phyloP scores from a whole-genome alignment of 2,797 vertebrate genomes.

The Chloroceryle inda region DNA sequence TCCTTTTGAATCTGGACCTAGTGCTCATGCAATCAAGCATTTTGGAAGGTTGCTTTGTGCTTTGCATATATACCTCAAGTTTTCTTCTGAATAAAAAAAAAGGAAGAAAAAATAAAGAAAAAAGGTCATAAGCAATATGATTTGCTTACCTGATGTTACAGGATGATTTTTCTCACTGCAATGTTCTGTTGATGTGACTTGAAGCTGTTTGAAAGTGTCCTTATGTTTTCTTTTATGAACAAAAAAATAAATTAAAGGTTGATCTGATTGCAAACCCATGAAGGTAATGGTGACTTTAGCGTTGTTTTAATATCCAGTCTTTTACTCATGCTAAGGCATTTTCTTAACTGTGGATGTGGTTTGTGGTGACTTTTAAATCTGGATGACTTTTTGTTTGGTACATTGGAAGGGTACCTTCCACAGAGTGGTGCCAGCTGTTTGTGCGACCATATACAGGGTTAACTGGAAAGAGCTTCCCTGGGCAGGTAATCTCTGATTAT shows the following conservation, averaged over 20 bases:
- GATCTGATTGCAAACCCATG: neutral
- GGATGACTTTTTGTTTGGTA: neutral
- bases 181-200: neutral
- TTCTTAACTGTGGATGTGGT: neutral
- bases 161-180: neutral
- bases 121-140: neutral
- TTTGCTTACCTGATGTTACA: neutral
- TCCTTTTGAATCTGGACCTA: conserved; percentile 1
- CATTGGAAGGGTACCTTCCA: neutral
- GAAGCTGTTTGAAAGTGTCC: neutral
- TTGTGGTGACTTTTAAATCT: neutral
- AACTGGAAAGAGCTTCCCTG: neutral
- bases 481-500: neutral
- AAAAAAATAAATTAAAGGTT: neutral
- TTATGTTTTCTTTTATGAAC: neutral
- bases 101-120: neutral
- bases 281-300: neutral
- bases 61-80: neutral
- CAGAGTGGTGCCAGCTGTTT: neutral
- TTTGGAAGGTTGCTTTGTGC: neutral
- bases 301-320: neutral
- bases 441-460: neutral
- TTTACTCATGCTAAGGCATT: neutral
- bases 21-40: neutral
- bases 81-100: neutral